Evolutionary conservation across 1,140 invertebrate species (phyloP).

Genomic region (Ceratosolen fusciceps): DNA sequence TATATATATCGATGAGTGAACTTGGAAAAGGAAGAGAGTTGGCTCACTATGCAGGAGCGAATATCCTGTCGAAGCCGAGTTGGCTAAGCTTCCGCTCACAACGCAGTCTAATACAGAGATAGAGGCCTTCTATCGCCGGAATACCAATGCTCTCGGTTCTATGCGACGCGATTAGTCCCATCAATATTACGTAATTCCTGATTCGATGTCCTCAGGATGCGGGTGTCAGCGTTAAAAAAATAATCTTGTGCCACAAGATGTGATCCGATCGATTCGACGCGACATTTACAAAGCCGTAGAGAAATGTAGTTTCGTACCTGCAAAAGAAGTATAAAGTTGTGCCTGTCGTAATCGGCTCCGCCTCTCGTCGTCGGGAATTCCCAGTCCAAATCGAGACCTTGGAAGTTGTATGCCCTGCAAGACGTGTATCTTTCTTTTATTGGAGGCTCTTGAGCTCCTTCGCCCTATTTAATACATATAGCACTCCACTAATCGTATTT

Average conservation of each 20-base stretch:
- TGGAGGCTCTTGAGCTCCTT: neutral
- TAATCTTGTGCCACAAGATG: too few species aligned
- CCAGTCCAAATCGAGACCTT: constrained; percentile 86
- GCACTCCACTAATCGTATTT: neutral
- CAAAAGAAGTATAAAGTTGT: constrained; percentile 82
- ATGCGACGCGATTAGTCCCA: neutral
- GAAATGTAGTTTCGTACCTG: constrained; percentile 74
- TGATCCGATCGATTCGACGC: too few species aligned
- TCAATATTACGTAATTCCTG: neutral
- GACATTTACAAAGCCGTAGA: too few species aligned
- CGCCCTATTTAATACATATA: neutral
- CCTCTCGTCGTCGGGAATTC: constrained; percentile 85
- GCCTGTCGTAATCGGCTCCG: constrained; percentile 80
- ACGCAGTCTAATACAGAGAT: neutral
- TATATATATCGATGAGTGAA: too few species aligned
- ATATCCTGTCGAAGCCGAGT: neutral
- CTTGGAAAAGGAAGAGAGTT: too few species aligned
- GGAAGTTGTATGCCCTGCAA: constrained; percentile 81
- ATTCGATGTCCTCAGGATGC: too few species aligned
- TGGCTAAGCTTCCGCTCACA: neutral
- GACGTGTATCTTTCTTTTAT: neutral
- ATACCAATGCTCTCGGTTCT: neutral
- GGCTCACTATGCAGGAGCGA: too few species aligned
- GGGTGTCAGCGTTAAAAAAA: too few species aligned
- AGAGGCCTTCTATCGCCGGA: neutral